Percentiles rank a stretch among this genome's conserved stretches.
These are phyloP conservation scores for Branchipolynoe longqiensis DNA, from an alignment of 2,888 invertebrate genomes.

Conservation along the genomic window DNA sequence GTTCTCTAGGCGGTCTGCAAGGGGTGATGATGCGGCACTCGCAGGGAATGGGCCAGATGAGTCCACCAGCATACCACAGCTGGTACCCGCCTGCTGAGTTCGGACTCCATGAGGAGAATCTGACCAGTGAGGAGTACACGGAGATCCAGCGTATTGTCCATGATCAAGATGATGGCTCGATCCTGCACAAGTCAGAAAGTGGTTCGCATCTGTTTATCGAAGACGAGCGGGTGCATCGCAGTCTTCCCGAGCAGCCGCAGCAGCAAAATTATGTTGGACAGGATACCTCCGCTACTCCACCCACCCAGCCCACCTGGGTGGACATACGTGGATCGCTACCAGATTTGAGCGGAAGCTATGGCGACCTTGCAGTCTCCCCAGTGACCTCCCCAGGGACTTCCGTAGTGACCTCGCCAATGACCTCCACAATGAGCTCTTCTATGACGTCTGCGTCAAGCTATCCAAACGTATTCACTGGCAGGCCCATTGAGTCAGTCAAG, in stretches of 20 bases:
- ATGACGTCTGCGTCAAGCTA: not conserved
- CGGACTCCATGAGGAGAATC: constrained; percentile 72
- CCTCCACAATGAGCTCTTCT: not conserved
- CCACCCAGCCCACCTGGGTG: not conserved
- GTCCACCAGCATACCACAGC: not conserved
- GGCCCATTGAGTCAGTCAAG: not conserved
- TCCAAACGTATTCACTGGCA: not conserved
- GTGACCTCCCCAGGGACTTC: not conserved
- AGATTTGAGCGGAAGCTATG: constrained; percentile 40
- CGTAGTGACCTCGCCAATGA: not conserved
- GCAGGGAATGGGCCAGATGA: not conserved
- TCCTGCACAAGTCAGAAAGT: constrained; percentile 76
- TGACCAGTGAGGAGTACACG: constrained; percentile 51
- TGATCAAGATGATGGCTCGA: constrained; percentile 35
- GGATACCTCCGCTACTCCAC: not conserved
- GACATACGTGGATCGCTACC: not conserved
- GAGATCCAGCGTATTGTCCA: constrained; percentile 35
- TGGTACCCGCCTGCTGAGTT: constrained; percentile 66
- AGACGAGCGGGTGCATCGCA: constrained; percentile 68
- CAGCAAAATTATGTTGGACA: not conserved
- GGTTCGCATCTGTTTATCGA: constrained; percentile 76
- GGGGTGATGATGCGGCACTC: constrained; percentile 3
- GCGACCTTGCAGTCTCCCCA: not conserved
- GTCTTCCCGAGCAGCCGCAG: not conserved
- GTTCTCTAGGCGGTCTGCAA: not conserved